phyloP scores from a whole-genome alignment of 2,888 invertebrate species.

The Teleogryllus oceanicus region DNA sequence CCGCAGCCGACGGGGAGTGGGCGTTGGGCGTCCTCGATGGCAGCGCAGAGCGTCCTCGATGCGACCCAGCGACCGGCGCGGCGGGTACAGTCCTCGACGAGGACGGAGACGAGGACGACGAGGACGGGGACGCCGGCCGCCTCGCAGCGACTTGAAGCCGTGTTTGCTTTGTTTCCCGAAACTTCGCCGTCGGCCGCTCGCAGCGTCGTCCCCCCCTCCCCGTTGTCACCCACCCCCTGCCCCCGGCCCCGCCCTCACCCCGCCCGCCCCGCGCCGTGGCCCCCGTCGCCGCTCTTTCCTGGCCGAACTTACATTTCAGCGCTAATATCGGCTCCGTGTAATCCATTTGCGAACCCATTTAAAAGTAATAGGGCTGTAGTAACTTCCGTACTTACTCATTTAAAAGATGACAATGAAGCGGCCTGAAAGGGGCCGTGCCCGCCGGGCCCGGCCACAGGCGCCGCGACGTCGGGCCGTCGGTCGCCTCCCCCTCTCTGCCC shows the following conservation, averaged over 20 bases:
- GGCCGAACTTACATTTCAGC: slow-evolving; percentile 3
- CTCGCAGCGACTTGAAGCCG: not conserved
- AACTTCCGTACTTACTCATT: not conserved
- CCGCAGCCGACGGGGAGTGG: too few relatives aligned
- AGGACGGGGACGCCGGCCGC: not conserved
- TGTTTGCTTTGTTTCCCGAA: not conserved
- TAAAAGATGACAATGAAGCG: not conserved
- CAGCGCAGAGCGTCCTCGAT: too few relatives aligned
- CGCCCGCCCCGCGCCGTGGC: not conserved
- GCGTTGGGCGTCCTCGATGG: too few relatives aligned
- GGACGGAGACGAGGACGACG: not conserved
- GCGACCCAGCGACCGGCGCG: too few relatives aligned
- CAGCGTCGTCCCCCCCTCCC: not conserved
- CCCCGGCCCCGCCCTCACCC: not conserved
- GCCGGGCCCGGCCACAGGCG: too few relatives aligned
- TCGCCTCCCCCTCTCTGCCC: too few relatives aligned
- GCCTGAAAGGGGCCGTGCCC: too few relatives aligned
- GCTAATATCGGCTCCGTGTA: slow-evolving; percentile 1
- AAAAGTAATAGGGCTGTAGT: not conserved
- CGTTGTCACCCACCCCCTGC: not conserved
- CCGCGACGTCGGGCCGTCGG: too few relatives aligned
- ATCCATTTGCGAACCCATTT: slow-evolving; percentile 9
- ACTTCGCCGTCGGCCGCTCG: not conserved
- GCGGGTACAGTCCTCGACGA: too few relatives aligned
- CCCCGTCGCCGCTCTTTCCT: not conserved